Evolutionary conservation across 2,888 invertebrate genomes (phyloP).

Genomic region (Lepidochrysops patricia): DNA sequence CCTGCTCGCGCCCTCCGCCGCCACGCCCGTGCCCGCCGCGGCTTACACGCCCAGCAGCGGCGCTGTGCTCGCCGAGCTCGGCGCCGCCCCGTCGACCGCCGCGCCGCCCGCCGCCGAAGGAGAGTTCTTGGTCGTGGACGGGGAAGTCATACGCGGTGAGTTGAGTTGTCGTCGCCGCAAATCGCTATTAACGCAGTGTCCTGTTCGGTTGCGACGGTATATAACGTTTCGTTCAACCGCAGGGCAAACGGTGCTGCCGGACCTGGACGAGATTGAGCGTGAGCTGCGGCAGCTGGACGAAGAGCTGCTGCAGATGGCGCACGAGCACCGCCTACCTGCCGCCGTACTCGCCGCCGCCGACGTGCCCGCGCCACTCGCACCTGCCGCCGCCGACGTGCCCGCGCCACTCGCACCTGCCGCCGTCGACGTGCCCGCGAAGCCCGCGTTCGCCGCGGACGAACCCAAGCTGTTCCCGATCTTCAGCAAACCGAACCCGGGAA

Average conservation of each 20-base stretch:
- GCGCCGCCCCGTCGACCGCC: conserved; percentile 19
- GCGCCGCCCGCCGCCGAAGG: conserved; percentile 33
- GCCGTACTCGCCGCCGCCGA: conserved; percentile 55
- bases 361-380: conserved; percentile 35
- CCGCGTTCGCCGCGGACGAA: conserved; percentile 38
- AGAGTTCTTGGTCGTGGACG: conserved; percentile 56
- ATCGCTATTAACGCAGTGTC: no score
- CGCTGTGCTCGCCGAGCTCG: conserved; percentile 48
- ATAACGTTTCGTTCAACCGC: conserved; percentile 6
- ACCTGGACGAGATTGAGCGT: conserved; percentile 61
- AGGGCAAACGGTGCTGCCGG: conserved; percentile 53
- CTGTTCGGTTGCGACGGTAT: background rate
- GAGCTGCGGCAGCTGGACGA: conserved; percentile 63
- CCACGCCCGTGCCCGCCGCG: conserved; percentile 32
- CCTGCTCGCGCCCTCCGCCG: conserved; percentile 50
- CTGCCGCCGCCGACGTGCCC: conserved; percentile 26
- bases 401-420: background rate
- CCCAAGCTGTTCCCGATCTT: conserved; percentile 55
- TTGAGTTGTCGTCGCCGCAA: no score
- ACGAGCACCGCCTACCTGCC: conserved; percentile 54
- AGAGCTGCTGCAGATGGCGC: conserved; percentile 58
- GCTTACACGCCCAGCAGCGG: conserved; percentile 36
- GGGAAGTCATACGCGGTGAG: conserved; percentile 27
- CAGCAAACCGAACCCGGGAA: conserved; percentile 55
- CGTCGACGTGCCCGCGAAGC: conserved; percentile 34